A percentile compares a stretch with the other conserved stretches of the same genome.
These are phyloP conservation scores for Aspidapion aeneum DNA, from an alignment of 2,888 invertebrate genomes.

Conservation along the genomic window DNA sequence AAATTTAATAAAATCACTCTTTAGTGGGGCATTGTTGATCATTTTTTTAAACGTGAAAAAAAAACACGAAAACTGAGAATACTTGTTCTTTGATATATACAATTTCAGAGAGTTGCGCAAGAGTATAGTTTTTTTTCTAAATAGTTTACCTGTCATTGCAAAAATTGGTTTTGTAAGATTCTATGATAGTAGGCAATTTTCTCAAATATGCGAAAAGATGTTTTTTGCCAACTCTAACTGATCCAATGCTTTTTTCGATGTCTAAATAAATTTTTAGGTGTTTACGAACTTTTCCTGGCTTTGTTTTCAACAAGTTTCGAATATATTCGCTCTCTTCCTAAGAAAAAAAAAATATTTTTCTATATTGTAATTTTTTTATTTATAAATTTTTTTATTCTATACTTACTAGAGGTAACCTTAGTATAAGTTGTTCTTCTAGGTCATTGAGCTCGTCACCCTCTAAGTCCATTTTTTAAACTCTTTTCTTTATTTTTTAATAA, in stretches of 20 bases:
- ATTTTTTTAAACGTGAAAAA: too few relatives aligned
- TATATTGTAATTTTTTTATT: too few relatives aligned
- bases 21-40: too few relatives aligned
- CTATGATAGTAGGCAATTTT: slow-evolving; percentile 62
- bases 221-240: slow-evolving; percentile 55
- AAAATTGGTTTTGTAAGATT: slow-evolving; percentile 66
- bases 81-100: too few relatives aligned
- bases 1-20: too few relatives aligned
- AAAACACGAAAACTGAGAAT: too few relatives aligned
- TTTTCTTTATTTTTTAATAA: too few relatives aligned
- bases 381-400: too few relatives aligned
- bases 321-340: slow-evolving; percentile 53
- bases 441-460: slow-evolving; percentile 38
- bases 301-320: slow-evolving; percentile 51
- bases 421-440: slow-evolving; percentile 60
- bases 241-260: slow-evolving; percentile 53
- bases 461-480: too few relatives aligned
- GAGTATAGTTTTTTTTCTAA: too few relatives aligned
- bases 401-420: slow-evolving; percentile 56
- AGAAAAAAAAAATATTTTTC: slow-evolving; percentile 22
- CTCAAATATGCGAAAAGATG: slow-evolving; percentile 54
- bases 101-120: too few relatives aligned
- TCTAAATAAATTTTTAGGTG: slow-evolving; percentile 58
- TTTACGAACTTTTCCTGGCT: slow-evolving; percentile 57
- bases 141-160: slow-evolving; percentile 57